A percentile compares a stretch with the other conserved stretches of the same genome.
phyloP scores from a whole-genome alignment of 2,113 vertebrate genomes.

The Tragelaphus scriptus region DNA sequence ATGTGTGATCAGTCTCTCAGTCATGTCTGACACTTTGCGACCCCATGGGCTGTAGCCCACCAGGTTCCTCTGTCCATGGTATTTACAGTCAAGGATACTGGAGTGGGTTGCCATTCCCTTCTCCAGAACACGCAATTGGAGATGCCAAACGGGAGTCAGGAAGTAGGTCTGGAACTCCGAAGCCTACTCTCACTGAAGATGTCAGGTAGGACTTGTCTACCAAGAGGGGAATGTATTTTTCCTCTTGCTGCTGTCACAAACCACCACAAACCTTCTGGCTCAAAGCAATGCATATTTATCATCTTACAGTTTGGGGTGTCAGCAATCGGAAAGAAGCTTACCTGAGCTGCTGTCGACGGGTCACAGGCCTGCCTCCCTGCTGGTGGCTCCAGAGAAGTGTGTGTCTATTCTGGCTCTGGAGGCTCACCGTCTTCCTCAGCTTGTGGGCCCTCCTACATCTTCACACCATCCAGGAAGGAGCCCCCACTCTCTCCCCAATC shows the following conservation, averaged over 20 bases:
- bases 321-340: neutral
- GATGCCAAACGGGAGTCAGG: neutral
- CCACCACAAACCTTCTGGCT: neutral
- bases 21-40: neutral
- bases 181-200: neutral
- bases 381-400: neutral
- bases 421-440: neutral
- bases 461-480: neutral
- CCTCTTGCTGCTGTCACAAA: neutral
- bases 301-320: neutral
- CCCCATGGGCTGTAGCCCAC: neutral
- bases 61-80: neutral
- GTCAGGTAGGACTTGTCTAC: neutral
- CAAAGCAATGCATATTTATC: neutral
- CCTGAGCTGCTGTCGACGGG: accelerated
- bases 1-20: neutral
- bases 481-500: neutral
- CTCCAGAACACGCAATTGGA: neutral
- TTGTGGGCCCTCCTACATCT: neutral
- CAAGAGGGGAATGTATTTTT: neutral
- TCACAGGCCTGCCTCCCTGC: neutral
- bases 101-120: neutral
- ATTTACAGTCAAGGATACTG: neutral
- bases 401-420: neutral
- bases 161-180: neutral